Percentiles rank a stretch among this genome's conserved stretches.
Evolutionary conservation across 2,797 vertebrate genomes (phyloP).

Genomic region (Poecilia picta): DNA sequence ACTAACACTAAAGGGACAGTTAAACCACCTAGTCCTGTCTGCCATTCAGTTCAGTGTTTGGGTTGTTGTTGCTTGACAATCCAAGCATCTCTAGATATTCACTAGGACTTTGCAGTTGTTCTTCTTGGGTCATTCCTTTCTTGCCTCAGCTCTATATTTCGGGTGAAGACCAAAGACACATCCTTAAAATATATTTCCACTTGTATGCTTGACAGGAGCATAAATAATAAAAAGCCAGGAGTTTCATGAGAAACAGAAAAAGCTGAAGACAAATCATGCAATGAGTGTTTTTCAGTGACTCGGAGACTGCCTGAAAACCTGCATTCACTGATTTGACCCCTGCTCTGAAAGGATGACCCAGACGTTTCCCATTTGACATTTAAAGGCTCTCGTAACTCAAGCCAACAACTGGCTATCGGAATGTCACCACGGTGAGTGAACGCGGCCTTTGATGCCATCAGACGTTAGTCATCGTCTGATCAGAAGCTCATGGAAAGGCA

Average conservation of each 20-base stretch:
- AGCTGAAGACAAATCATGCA: neutral
- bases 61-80: neutral
- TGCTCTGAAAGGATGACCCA: neutral
- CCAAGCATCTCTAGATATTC: neutral
- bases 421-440: neutral
- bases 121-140: neutral
- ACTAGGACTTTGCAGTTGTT: neutral
- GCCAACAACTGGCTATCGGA: neutral
- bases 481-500: neutral
- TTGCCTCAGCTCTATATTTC: neutral
- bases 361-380: neutral
- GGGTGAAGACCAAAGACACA: neutral
- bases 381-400: neutral
- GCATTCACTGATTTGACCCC: neutral
- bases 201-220: neutral
- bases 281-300: neutral
- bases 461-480: slow-evolving; percentile 1
- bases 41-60: neutral
- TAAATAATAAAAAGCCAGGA: neutral
- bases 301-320: neutral
- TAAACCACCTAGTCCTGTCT: too few species aligned
- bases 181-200: too few species aligned
- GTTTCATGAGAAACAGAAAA: neutral
- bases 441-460: neutral
- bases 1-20: neutral